A percentile compares a stretch with the other conserved stretches of the same genome.
Evolutionary conservation across 2,888 invertebrate species (phyloP).

Genomic region (Adelphocoris suturalis): DNA sequence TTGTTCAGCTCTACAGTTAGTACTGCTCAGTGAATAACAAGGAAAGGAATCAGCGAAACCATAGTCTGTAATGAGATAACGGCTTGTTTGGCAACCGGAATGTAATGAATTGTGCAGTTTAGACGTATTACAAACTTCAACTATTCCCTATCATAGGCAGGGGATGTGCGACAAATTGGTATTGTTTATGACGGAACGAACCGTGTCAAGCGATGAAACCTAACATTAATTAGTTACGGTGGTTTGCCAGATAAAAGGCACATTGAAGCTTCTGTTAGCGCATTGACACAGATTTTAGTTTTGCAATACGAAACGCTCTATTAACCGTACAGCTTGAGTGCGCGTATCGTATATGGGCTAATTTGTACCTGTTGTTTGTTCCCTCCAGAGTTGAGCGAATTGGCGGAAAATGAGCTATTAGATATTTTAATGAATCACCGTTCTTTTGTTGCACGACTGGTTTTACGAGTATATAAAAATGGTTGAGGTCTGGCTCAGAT

Average conservation of each 20-base stretch:
- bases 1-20: no score
- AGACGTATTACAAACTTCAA: no score
- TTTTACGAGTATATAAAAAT: not conserved
- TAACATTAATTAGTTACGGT: not conserved
- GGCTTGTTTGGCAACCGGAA: no score
- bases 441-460: not conserved
- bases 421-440: not conserved
- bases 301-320: slow-evolving; percentile 1
- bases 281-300: not conserved
- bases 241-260: not conserved
- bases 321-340: not conserved
- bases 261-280: not conserved
- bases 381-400: not conserved
- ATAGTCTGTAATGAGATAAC: no score
- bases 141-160: no score
- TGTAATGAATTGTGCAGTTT: no score
- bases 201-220: not conserved
- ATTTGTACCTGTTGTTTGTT: not conserved
- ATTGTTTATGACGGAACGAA: not conserved
- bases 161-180: not conserved
- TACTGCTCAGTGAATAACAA: no score
- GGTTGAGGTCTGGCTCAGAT: not conserved
- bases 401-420: no score
- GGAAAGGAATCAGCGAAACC: no score
- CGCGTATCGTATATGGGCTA: slow-evolving; percentile 8